Conservation (phyloP, 30 jellyfish, hydroid and myxozoan species). For the Sanderia malayensis region DNA sequence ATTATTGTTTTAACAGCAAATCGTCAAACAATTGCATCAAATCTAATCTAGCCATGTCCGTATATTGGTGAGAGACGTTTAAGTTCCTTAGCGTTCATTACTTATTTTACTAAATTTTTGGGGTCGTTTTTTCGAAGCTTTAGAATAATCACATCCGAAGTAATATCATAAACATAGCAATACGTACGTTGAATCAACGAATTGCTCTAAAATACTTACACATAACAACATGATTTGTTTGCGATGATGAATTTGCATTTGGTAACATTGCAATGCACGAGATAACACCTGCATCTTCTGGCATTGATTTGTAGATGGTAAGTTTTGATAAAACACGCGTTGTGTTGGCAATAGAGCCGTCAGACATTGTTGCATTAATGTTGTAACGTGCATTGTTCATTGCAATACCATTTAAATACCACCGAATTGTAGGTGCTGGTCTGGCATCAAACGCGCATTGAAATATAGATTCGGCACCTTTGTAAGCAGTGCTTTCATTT, state of each 20-base stretch:
- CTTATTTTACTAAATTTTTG: too few relatives aligned
- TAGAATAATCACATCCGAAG: too few relatives aligned
- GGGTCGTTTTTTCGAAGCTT: too few relatives aligned
- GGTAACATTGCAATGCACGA: slow-evolving; percentile 38
- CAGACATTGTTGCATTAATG: slow-evolving; percentile 36
- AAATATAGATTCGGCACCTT: slow-evolving; percentile 11
- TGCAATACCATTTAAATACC: slow-evolving; percentile 41
- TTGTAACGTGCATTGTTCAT: slow-evolving; percentile 27
- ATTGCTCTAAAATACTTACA: slow-evolving; percentile 40
- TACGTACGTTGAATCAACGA: too few relatives aligned
- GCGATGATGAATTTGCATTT: slow-evolving; percentile 16
- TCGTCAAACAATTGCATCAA: too few relatives aligned
- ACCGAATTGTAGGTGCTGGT: slow-evolving; percentile 46
- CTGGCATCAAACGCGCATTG: slow-evolving; percentile 57
- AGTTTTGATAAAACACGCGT: slow-evolving; percentile 30
- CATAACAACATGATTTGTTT: slow-evolving; percentile 36
- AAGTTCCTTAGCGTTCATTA: too few relatives aligned
- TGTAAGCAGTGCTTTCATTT: slow-evolving; percentile 5
- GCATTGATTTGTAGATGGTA: slow-evolving; percentile 24
- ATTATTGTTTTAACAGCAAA: too few relatives aligned
- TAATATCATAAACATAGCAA: too few relatives aligned
- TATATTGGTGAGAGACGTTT: too few relatives aligned
- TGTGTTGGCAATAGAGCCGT: slow-evolving; percentile 8
- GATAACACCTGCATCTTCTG: slow-evolving; percentile 55
- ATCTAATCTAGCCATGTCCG: too few relatives aligned